Base-by-base conservation (phyloP, 2,797 vertebrate genomes). In the Agapornis canus region DNA sequence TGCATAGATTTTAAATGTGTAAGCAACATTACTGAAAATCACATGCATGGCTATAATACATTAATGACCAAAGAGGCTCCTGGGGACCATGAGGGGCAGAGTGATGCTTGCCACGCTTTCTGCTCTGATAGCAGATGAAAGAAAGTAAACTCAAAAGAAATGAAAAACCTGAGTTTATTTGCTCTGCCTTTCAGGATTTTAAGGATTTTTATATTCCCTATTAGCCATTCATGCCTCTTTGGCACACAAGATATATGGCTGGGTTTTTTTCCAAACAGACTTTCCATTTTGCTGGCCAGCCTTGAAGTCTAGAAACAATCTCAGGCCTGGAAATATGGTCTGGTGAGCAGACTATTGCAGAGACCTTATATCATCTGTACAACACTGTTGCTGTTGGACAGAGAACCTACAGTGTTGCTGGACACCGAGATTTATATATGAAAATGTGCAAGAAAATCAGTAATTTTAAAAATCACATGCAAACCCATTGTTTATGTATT, bases 281-380 rank as follows among this genome's bases (percentile, higher is more conserved):
- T 93, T 94, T 92, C 82, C 90, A 47, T 73, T 93, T 54, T 39
- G 14, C 57, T 93, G 57, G 90, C 82, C 84, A 95, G 72, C n/a
- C 71, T 52, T 85, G n/a, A 18, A 76, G 64, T 65, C 69, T 75
- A 95, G 84, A 92, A 89, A 61, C 37, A 65, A 66, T 47, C 22
- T 61, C 42, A 60, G 39, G 68, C 22, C 89, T 95, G 84, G 83
- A 96, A 95, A 90, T 54, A 64, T 27, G 52, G 35, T 82, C 60
- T 93, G 61, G 37, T 80, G 68, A 91, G 68, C 45, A 78, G 49
- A 49, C 40, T 63, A 10, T 48, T 72, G 43, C 56, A 73, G 64
- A 91, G 79, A 71, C 31, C 35, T 90, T 40, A 6, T 75, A 80
- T 90, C 57, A 78, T 91, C 52, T 89, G 68, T 19, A 57, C 35